Base-by-base conservation (phyloP, 2,888 invertebrate species). In the Chaitophorus viminalis region DNA sequence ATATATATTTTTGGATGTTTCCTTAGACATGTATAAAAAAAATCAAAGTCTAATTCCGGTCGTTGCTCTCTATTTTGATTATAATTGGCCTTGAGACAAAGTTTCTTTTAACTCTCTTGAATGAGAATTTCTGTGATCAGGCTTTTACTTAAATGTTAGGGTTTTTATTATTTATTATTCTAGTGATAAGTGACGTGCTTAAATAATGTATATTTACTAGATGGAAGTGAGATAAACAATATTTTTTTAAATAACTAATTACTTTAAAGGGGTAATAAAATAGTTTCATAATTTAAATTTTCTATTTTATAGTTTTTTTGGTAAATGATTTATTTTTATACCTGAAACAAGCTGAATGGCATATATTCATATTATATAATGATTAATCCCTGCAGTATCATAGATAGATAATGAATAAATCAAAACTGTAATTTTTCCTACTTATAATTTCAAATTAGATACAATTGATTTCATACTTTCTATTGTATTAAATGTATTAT, bases 31-130 rank as follows among this genome's bases (percentile, higher is more conserved):
- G 46, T 68, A 14, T 14, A 65, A 76, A n/a, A 76, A n/a, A 46
- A 77, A 25, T 65, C 25, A 31, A 76, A 18, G 29, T 18, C 70
- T n/a, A 31, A 39, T 39, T 39, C 68, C 29, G 76, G 84, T 85
- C 76, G 65, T 75, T 83, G 65, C 84, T 68, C 76, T 29, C 76
- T 11, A 46, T 39, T 85, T 77, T 68, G 76, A 85, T 85, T 75
- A 85, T 85, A 77, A 76, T 77, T 77, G 65, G 76, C 84, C 84
- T 85, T 68, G 68, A 77, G 76, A 85, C 84, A 65, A 68, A 76
- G 65, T 68, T 46, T 11, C 65, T 85, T 76, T 68, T 72, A 72
- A 72, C 46, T 52, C 21, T 82, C 70, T 82, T 72, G 25, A 72
- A 46, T 46, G 5, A 81, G 39, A 81, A 46, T n/a, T 60, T 18